phyloP scores from a whole-genome alignment of 2,888 invertebrate genomes.

The Thereva unica region DNA sequence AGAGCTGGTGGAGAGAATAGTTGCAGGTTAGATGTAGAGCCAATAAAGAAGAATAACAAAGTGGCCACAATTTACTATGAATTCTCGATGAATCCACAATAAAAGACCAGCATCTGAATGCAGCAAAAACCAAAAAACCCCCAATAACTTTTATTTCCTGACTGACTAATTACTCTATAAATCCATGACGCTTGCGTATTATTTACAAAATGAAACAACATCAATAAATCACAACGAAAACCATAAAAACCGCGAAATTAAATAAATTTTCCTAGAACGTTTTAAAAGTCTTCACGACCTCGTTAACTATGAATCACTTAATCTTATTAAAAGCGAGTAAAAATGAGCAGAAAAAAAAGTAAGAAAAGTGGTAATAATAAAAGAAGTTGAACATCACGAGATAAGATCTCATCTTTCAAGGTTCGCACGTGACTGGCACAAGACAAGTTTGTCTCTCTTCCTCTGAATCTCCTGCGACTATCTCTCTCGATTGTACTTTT shows the following conservation, averaged over 20 bases:
- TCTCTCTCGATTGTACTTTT: neutral
- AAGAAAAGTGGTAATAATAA: constrained; percentile 15
- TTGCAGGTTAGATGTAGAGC: no score
- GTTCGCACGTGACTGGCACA: constrained; percentile 36
- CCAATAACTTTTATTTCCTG: no score
- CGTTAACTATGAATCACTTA: constrained; percentile 34
- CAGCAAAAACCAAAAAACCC: no score
- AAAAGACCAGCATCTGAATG: no score
- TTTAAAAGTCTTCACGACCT: constrained; percentile 30
- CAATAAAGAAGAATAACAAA: no score
- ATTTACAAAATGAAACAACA: no score
- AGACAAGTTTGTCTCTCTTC: neutral
- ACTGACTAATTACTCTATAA: no score
- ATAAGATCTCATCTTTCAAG: constrained; percentile 37
- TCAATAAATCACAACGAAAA: neutral
- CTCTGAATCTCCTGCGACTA: neutral
- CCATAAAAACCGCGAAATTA: neutral
- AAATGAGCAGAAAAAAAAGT: neutral
- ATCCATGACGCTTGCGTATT: no score
- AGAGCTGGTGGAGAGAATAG: no score
- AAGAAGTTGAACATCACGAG: constrained; percentile 26
- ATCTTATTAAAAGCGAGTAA: constrained; percentile 31
- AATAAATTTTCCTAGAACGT: constrained; percentile 17
- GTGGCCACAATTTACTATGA: no score
- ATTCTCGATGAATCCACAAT: no score